Evolutionary conservation across 1,140 invertebrate species (phyloP), one percentile per base, ranked within the genome.

Genomic region (Carposina sasakii): DNA sequence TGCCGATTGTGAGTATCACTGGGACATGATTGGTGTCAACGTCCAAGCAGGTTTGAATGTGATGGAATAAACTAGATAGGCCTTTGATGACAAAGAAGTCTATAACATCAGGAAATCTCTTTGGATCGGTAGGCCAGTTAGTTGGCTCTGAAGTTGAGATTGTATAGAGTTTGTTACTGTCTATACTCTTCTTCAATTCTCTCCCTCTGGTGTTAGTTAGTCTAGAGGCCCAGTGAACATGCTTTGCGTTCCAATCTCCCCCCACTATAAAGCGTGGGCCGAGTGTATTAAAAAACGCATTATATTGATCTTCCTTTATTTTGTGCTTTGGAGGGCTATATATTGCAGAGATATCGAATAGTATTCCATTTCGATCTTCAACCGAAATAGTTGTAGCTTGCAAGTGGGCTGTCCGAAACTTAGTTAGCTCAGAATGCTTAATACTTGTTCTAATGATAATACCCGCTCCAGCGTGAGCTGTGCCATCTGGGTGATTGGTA

Each of bases 31-130:
- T 47, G 12, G 45, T 34, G 9, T 12, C 20, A 2, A 8, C 20
- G 28, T 59, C 52, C 2, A 50, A 30, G 26, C 52, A 54, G 31
- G 42, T 19, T 20, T 54, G 21, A 13, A 54, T 33, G 12, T 48
- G n/a, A 19, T 36, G 19, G 45, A 15, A 51, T 3, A 52, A 48
- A 17, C 21, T 37, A 15, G 43, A 48, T 31, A 60, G 26, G 5
- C 45, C 48, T 16, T 52, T 55, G 16, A 26, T 33, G 3, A 60
- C 23, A 40, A 55, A 60, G 43, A 60, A 60, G 24, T 60, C 57
- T 4, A 60, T 34, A 2, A 60, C 37, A 31, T 44, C 42, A 12
- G 42, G 42, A 2, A 44, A 12, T 15, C 16, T 44, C 6, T 36
- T 36, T 16, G 2, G 2, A n/a, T 31, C 40, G 0, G n/a, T 54